Evolutionary conservation across 2,888 invertebrate genomes (phyloP).

Genomic region (Campopleginae sp.): DNA sequence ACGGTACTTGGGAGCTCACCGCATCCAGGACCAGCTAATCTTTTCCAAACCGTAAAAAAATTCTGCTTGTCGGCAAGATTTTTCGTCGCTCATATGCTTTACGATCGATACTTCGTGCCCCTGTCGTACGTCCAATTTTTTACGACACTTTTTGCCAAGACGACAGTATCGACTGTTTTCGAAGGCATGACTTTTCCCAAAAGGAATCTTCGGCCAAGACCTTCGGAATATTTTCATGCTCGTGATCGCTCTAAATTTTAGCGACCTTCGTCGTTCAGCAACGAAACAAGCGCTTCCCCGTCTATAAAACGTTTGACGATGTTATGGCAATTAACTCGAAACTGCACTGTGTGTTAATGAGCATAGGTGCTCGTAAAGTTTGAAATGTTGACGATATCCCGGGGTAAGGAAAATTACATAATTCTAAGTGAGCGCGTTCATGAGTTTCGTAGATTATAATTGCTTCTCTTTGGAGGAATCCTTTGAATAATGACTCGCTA

Average conservation of each 20-base stretch:
- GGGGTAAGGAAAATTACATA: conserved; percentile 26
- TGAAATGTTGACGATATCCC: conserved; percentile 11
- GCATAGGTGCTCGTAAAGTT: not conserved
- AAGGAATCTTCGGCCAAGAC: not conserved
- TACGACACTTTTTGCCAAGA: not conserved
- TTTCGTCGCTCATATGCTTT: conserved; percentile 1
- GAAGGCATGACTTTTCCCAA: not conserved
- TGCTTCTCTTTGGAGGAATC: not conserved
- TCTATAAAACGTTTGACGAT: conserved; percentile 16
- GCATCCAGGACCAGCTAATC: conserved; percentile 7
- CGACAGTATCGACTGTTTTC: not conserved
- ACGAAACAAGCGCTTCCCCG: not conserved
- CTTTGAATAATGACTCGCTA: conserved; percentile 36
- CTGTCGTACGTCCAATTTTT: not conserved
- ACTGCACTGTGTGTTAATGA: not conserved
- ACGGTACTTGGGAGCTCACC: not conserved
- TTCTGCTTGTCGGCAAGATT: not conserved
- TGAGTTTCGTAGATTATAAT: conserved; percentile 10
- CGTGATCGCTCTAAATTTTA: not conserved
- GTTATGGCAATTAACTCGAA: conserved; percentile 15
- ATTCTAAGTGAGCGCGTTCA: conserved; percentile 23
- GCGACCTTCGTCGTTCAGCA: not conserved
- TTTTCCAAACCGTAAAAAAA: not conserved
- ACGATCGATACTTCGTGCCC: conserved; percentile 19
- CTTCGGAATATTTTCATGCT: too few relatives aligned